Evolutionary conservation across 2,113 vertebrate genomes (phyloP).

Genomic region (Cricetomys ansorgei): DNA sequence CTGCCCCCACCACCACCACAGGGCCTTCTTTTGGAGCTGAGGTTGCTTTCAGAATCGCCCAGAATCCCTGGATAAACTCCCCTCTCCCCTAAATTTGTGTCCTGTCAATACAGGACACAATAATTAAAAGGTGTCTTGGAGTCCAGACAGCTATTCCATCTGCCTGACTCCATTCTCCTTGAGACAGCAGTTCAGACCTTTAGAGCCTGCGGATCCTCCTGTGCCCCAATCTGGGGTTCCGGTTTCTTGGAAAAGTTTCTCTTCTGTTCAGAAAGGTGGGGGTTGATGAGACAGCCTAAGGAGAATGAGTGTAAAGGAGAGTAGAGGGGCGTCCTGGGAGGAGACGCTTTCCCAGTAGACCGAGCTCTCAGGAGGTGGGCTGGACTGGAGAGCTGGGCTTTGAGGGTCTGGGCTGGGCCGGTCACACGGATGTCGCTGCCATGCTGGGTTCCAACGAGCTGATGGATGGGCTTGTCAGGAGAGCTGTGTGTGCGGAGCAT

Average conservation of each 20-base stretch:
- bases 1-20: not conserved
- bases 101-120: not conserved
- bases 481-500: conserved; percentile 98
- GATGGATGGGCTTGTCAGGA: conserved; percentile 99
- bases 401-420: not conserved
- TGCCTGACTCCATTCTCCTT: not conserved
- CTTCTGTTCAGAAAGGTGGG: not conserved
- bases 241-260: not conserved
- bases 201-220: fast-evolving
- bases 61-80: not conserved
- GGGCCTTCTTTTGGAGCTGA: not conserved
- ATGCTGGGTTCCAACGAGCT: conserved; percentile 90
- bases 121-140: not conserved
- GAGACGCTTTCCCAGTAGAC: not conserved
- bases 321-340: not conserved
- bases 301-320: not conserved
- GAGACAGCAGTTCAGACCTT: not conserved
- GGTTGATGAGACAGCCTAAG: not conserved
- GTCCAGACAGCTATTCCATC: not conserved
- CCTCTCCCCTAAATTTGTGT: too few species aligned
- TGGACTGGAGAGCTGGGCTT: not conserved
- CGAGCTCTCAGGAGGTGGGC: not conserved
- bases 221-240: not conserved
- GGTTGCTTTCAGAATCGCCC: not conserved
- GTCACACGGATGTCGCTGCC: not conserved